Percentiles rank a stretch among this genome's conserved stretches.
phyloP scores from a whole-genome alignment of 2,888 invertebrate species.

The Orgyia antiqua region DNA sequence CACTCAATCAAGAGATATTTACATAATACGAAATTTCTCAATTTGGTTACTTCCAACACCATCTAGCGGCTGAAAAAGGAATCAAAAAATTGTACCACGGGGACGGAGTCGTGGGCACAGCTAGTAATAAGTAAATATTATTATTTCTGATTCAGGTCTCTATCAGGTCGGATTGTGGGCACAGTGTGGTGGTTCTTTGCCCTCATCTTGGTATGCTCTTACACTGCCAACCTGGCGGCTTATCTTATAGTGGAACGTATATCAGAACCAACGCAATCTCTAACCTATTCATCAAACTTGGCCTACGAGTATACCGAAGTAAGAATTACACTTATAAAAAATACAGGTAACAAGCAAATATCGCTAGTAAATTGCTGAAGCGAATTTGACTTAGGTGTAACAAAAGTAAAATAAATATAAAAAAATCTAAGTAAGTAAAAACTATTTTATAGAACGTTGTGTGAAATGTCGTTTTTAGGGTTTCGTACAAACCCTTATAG shows the following conservation, averaged over 20 bases:
- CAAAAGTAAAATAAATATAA: background rate
- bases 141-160: conserved; percentile 84
- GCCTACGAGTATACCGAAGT: conserved; percentile 93
- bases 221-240: conserved; percentile 98
- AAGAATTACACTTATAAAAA: conserved; percentile 47
- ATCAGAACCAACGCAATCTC: conserved; percentile 86
- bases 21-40: too few relatives aligned
- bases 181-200: conserved; percentile 99
- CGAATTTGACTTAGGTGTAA: too few relatives aligned
- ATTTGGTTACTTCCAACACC: too few relatives aligned
- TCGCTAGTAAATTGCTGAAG: conserved; percentile 33
- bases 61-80: too few relatives aligned
- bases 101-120: too few relatives aligned
- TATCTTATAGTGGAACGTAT: conserved; percentile 98
- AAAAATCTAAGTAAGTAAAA: background rate
- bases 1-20: too few relatives aligned
- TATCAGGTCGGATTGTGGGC: conserved; percentile 96
- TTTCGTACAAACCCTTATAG: too few relatives aligned
- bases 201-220: conserved; percentile 97
- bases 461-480: too few relatives aligned
- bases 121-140: too few relatives aligned
- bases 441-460: too few relatives aligned
- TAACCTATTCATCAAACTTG: conserved; percentile 94
- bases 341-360: conserved; percentile 52
- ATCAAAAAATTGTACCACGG: too few relatives aligned